Evolutionary conservation across 2,113 vertebrate genomes (phyloP).

Genomic region (Callithrix jacchus): DNA sequence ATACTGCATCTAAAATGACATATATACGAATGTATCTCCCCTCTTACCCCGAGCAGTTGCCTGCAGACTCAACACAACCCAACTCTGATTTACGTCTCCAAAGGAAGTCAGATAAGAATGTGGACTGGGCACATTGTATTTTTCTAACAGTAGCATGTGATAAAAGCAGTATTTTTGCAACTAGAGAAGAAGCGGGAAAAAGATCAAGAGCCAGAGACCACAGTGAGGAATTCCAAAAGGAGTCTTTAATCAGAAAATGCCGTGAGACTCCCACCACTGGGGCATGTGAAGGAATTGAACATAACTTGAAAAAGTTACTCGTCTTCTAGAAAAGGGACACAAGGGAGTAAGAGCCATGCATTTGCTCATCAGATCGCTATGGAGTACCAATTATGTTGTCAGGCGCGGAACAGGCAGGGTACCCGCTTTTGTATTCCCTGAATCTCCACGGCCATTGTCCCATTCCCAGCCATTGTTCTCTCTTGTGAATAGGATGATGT

Average conservation of each 20-base stretch:
- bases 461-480: background rate
- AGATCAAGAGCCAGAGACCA: background rate
- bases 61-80: background rate
- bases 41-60: background rate
- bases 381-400: background rate
- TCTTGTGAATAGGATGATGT: background rate
- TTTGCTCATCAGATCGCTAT: background rate
- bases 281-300: background rate
- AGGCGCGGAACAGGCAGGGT: background rate
- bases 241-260: background rate
- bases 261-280: background rate
- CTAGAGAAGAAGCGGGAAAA: background rate
- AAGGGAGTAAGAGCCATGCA: background rate
- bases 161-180: constrained; percentile 32
- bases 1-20: background rate
- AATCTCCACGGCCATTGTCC: background rate
- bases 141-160: constrained; percentile 27
- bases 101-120: background rate
- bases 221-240: background rate
- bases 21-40: too few relatives aligned
- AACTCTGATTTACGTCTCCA: background rate
- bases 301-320: background rate
- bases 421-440: background rate
- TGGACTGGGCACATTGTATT: constrained; percentile 9
- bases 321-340: background rate